Conservation (phyloP, 2,797 vertebrate genomes). For the Malurus splendens region DNA sequence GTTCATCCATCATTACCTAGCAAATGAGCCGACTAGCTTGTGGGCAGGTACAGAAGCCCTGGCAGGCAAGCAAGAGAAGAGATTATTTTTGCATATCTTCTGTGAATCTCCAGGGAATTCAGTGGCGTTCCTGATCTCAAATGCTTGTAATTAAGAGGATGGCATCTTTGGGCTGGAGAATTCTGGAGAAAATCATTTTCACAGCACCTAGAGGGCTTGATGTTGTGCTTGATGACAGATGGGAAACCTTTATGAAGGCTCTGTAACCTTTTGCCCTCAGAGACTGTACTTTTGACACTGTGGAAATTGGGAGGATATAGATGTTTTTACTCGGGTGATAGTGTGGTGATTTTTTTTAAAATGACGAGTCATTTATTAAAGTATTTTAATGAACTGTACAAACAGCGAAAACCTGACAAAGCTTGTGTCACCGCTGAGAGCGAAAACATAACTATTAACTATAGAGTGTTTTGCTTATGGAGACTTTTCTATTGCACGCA, state of each 20-base stretch:
- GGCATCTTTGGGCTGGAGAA: constrained; percentile 56
- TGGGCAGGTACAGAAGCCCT: constrained; percentile 56
- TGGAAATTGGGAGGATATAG: constrained; percentile 36
- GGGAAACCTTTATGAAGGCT: constrained; percentile 54
- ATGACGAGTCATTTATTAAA: constrained; percentile 21
- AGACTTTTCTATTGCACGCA: not conserved
- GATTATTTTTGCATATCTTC: constrained; percentile 56
- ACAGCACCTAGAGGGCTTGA: constrained; percentile 50
- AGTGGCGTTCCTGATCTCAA: constrained; percentile 53
- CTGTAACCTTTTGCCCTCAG: constrained; percentile 40
- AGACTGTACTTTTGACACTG: constrained; percentile 54
- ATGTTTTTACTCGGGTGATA: constrained; percentile 48
- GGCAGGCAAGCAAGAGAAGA: constrained; percentile 47
- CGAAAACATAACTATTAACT: constrained; percentile 41
- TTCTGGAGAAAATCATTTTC: constrained; percentile 54
- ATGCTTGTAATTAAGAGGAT: constrained; percentile 67
- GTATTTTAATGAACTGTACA: constrained; percentile 52
- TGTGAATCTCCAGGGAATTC: constrained; percentile 48
- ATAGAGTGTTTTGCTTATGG: not conserved
- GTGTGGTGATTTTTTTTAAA: constrained; percentile 37
- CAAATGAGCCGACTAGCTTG: constrained; percentile 39
- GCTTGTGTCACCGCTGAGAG: constrained; percentile 50
- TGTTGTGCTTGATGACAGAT: constrained; percentile 51
- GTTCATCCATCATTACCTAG: constrained; percentile 29
- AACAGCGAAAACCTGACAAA: constrained; percentile 46